phyloP scores from a whole-genome alignment of 2,113 vertebrate genomes.

The Callochromis pleurospilus region DNA sequence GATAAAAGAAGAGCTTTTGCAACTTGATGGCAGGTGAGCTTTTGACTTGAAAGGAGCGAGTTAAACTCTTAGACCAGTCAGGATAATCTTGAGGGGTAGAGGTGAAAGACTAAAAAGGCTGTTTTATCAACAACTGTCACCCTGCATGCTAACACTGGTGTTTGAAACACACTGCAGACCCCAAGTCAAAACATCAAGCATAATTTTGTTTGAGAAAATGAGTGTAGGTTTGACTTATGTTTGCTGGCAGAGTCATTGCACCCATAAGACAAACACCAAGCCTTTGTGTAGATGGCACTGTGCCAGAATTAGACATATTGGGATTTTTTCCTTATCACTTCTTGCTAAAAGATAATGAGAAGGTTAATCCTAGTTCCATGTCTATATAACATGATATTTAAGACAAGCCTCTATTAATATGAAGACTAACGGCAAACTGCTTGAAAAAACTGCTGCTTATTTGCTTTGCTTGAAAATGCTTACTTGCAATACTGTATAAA shows the following conservation, averaged over 20 bases:
- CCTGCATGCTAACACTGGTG: background rate
- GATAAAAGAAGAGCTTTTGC: background rate
- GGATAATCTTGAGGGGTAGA: background rate
- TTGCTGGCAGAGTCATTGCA: background rate
- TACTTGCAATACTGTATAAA: background rate
- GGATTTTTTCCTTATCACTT: background rate
- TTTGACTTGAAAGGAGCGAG: background rate
- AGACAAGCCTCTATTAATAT: background rate
- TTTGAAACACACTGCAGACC: background rate
- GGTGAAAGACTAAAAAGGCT: background rate
- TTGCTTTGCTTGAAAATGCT: background rate
- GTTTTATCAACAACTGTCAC: background rate
- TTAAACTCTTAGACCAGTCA: background rate
- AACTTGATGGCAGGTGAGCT: background rate
- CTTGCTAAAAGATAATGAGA: background rate
- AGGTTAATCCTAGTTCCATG: background rate
- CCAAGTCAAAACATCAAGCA: background rate
- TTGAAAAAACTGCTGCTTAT: background rate
- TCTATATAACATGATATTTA: background rate
- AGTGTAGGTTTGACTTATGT: background rate
- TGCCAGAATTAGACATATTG: background rate
- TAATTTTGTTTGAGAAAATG: background rate
- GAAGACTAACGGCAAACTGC: background rate
- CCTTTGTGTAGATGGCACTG: background rate
- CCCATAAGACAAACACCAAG: background rate